phyloP scores from a whole-genome alignment of 2,888 invertebrate species.

The Idaea biselata region DNA sequence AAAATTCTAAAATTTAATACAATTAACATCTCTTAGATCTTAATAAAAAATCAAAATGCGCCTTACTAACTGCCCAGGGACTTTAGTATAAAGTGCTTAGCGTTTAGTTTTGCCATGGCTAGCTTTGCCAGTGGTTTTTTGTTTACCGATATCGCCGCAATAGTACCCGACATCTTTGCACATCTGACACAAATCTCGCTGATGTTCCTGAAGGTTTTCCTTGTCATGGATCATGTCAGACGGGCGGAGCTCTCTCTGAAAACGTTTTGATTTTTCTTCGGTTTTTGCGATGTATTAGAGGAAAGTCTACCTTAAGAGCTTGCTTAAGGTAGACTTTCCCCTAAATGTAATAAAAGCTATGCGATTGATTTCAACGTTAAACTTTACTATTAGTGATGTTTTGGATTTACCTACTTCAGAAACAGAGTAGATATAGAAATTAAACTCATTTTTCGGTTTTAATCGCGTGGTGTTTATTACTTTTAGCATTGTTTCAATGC shows the following conservation, averaged over 20 bases:
- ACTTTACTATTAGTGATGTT: neutral
- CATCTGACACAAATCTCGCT: conserved; percentile 42
- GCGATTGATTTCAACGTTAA: too few species aligned
- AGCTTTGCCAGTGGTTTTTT: neutral
- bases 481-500: too few species aligned
- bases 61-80: neutral
- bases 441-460: too few species aligned
- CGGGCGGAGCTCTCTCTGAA: conserved; percentile 40
- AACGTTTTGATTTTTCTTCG: neutral
- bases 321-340: too few species aligned
- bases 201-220: conserved; percentile 34
- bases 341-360: too few species aligned
- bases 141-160: conserved; percentile 29
- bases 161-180: conserved; percentile 41
- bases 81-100: neutral
- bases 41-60: neutral
- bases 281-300: too few species aligned
- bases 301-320: too few species aligned
- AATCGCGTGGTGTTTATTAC: too few species aligned
- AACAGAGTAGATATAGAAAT: too few species aligned
- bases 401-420: too few species aligned
- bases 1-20: too few species aligned
- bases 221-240: conserved; percentile 29
- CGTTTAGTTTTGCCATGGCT: neutral
- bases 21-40: neutral